Evolutionary conservation across 2,113 vertebrate species (phyloP).

Genomic region (Indicator indicator): DNA sequence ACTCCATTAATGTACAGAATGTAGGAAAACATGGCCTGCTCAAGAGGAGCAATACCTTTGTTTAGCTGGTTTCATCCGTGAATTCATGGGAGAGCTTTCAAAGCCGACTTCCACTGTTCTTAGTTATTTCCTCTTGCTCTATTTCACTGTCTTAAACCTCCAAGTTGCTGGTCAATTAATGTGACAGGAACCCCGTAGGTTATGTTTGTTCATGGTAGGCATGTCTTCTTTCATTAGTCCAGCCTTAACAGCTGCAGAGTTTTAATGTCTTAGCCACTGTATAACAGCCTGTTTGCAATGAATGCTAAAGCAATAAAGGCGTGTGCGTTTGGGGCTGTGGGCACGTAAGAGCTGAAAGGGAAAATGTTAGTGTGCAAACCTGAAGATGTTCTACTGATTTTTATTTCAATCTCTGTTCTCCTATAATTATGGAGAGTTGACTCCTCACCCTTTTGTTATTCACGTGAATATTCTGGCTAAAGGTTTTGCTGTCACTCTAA

Average conservation of each 20-base stretch:
- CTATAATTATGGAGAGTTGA: neutral
- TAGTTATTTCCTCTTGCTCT: conserved; percentile 32
- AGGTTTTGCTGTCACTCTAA: conserved; percentile 2
- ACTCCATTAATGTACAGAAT: neutral
- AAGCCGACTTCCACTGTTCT: neutral
- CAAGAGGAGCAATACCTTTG: neutral
- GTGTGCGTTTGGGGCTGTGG: rapidly evolving
- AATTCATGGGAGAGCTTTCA: neutral
- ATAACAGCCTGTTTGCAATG: neutral
- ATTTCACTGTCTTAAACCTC: conserved; percentile 33
- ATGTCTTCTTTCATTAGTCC: conserved; percentile 30
- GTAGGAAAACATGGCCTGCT: neutral
- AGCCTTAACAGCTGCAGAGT: neutral
- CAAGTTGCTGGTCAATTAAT: conserved; percentile 24
- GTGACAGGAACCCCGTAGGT: conserved; percentile 33
- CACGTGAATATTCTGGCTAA: neutral
- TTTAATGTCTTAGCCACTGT: neutral
- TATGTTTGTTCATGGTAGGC: conserved; percentile 25
- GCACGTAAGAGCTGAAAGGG: neutral
- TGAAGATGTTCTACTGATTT: neutral
- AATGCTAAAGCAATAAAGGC: neutral
- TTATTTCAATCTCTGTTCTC: neutral
- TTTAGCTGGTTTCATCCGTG: neutral
- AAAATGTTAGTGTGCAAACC: neutral
- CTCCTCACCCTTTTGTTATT: neutral